Base-by-base conservation (phyloP, 2,888 invertebrate genomes). In the Ophioninae sp. region DNA sequence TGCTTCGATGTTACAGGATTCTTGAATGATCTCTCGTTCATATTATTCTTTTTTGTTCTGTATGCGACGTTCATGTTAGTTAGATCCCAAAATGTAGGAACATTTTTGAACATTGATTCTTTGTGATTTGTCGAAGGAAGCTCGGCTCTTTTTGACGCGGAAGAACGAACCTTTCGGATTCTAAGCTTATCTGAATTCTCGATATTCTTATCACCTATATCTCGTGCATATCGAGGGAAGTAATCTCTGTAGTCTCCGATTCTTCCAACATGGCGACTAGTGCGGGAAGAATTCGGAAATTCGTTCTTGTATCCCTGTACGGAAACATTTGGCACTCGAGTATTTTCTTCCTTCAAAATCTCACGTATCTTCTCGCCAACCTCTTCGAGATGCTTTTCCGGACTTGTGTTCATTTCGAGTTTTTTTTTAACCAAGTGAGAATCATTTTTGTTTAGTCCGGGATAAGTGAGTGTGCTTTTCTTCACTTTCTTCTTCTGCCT, bases 291-390 rank as follows among this genome's bases (percentile, higher is more conserved):
- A 69, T 81, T 77, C 1, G 9, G 7, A 1, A 64, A 56, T 69
- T 39, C 39, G 6, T 51, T 72, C 20, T 10, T 23, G 5, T 10
- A 17, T 1, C 63, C 17, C 13, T 9, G 5, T 23, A 6, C 13
- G 56, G 37, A 30, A 20, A 13, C n/a, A 13, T 69, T 59, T 22
- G 74, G 71, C 9, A 63, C 22, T 22, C 41, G 51, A 67, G 67
- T 76, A 22, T 73, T 85, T 64, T 87, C 85, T n/a, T 87, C 85
- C 23, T 69, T 85, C 59, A 87, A 75, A 73, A 87, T 87, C 22
- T 85, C 67, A 30, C 83, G 83, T 37, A 87, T 87, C 22, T 86
- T 74, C n/a, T 84, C 65, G 30, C 82, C 85, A 13, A 87, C 67
- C 51, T 86, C 72, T 41, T 86, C 83, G 17, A 85, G 56, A 44